Percentiles rank a stretch among this genome's conserved stretches.
phyloP scores from a whole-genome alignment of 2,888 invertebrate species.

The Microctonus aethiopoides region DNA sequence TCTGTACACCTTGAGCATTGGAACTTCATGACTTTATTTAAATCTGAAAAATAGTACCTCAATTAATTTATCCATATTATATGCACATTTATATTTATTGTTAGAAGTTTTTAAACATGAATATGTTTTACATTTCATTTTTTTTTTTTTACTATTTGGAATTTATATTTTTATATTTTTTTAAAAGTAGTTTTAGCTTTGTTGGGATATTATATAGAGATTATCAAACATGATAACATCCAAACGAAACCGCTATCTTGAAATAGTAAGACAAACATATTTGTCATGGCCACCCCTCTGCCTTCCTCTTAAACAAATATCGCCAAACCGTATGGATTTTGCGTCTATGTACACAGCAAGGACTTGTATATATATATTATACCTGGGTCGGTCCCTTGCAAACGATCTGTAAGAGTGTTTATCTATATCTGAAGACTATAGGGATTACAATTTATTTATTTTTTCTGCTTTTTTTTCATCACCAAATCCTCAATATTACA shows the following conservation, averaged over 20 bases:
- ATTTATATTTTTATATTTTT: too few relatives aligned
- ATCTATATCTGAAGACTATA: not conserved
- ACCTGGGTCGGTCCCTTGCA: not conserved
- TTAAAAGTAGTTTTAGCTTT: too few relatives aligned
- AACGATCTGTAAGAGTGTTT: not conserved
- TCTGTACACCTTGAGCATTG: conserved; percentile 42
- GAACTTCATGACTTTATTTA: conserved; percentile 23
- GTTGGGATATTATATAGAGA: conserved; percentile 14
- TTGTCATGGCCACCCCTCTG: not conserved
- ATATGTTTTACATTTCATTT: too few relatives aligned
- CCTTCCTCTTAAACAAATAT: conserved; percentile 14
- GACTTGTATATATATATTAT: not conserved
- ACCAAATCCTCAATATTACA: not conserved
- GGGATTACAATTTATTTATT: not conserved
- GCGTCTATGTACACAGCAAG: not conserved
- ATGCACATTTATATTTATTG: too few relatives aligned
- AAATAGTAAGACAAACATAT: conserved; percentile 4
- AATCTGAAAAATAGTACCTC: not conserved
- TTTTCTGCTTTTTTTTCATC: not conserved
- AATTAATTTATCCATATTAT: not conserved
- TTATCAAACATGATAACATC: conserved; percentile 7
- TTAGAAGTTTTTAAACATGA: too few relatives aligned
- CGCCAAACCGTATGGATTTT: conserved; percentile 7
- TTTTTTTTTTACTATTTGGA: too few relatives aligned
- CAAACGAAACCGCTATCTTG: conserved; percentile 18